These are phyloP conservation scores for Silurus lanzhouensis DNA, from an alignment of 2,797 vertebrate species.

Conservation along the genomic window DNA sequence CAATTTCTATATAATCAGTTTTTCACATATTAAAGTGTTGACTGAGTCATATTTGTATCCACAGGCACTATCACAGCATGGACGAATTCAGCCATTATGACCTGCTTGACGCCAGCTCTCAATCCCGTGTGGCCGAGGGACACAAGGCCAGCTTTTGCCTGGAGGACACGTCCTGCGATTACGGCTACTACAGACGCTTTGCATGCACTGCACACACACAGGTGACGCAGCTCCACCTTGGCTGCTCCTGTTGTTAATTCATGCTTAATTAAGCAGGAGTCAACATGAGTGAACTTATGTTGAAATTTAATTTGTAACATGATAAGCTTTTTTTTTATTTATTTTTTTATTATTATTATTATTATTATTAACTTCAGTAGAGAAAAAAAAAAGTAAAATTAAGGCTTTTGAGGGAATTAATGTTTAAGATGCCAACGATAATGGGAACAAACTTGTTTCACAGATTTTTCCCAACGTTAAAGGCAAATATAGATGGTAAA, in stretches of 20 bases:
- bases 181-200: slow-evolving; percentile 91
- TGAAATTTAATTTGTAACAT: not conserved
- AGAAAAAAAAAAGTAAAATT: not conserved
- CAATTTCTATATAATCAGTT: not conserved
- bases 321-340: not conserved
- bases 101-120: slow-evolving; percentile 84
- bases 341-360: too few species aligned
- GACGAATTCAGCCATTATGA: slow-evolving; percentile 99
- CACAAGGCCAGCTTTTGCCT: slow-evolving; percentile 99
- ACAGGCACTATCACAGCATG: slow-evolving; percentile 98
- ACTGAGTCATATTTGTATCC: not conserved
- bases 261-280: not conserved
- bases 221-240: slow-evolving; percentile 62
- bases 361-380: not conserved
- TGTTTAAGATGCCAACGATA: not conserved
- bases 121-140: slow-evolving; percentile 91
- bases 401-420: not conserved
- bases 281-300: not conserved
- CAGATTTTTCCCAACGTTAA: not conserved
- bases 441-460: not conserved
- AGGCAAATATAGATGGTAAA: not conserved
- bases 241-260: not conserved
- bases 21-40: not conserved
- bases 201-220: slow-evolving; percentile 93
- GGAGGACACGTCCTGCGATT: slow-evolving; percentile 97